These are phyloP conservation scores for Halictus ligatus DNA, from an alignment of 2,888 invertebrate species.

Conservation along the genomic window DNA sequence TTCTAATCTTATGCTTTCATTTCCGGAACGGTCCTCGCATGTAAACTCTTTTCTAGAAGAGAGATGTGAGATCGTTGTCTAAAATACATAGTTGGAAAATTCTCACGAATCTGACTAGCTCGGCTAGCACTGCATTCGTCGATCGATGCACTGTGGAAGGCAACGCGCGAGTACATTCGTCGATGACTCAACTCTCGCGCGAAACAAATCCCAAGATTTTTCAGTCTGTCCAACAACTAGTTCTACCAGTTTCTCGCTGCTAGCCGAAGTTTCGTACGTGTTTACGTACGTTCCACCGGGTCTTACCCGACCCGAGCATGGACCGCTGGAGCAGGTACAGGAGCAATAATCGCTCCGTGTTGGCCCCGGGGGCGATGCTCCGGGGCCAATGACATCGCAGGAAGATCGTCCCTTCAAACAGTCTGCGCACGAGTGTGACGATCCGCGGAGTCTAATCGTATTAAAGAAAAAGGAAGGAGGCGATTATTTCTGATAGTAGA, in stretches of 20 bases:
- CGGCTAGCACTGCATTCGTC: not conserved
- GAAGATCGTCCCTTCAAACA: not conserved
- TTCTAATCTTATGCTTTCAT: too few relatives aligned
- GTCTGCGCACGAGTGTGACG: not conserved
- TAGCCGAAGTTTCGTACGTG: not conserved
- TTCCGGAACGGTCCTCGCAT: too few relatives aligned
- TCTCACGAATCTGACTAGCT: too few relatives aligned
- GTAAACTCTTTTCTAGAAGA: not conserved
- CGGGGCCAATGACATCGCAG: not conserved
- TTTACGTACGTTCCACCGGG: not conserved
- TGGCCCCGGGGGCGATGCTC: not conserved
- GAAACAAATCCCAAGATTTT: not conserved
- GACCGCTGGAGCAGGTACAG: not conserved
- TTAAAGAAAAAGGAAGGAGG: not conserved
- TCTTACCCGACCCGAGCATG: not conserved
- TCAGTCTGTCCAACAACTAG: not conserved
- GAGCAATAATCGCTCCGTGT: not conserved
- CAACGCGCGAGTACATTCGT: not conserved
- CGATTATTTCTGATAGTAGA: not conserved
- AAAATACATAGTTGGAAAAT: too few relatives aligned
- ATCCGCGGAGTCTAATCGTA: not conserved
- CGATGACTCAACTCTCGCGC: not conserved
- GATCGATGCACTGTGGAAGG: not conserved
- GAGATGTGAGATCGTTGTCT: too few relatives aligned
- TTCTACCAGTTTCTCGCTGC: not conserved